Evolutionary conservation across 2,797 vertebrate species (phyloP), one percentile per base, ranked within the genome.

Genomic region (Anabacerthia variegaticeps): DNA sequence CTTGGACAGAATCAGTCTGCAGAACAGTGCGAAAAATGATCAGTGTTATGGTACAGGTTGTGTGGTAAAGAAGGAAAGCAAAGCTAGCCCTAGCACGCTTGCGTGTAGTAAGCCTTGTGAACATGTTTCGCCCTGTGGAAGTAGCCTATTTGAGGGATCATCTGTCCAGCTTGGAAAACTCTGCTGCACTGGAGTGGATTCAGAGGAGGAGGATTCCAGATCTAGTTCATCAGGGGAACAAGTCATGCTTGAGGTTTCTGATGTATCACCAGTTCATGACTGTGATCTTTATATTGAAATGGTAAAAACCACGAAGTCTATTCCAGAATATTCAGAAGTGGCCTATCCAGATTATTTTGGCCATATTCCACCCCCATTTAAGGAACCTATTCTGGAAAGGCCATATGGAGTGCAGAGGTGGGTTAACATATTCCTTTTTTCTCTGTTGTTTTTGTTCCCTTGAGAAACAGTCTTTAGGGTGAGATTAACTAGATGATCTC

Each of bases 281-380:
- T 98, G 99, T 26, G 99, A 99, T 92, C 98, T 99, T 28, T 99
- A 99, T 67, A 98, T 99, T 78, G 98, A 99, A 95, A 98, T 99
- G 98, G 98, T 99, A 92, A 99, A 99, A 97, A 98, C 88, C 51
- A 99, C 99, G 0, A 97, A 96, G 67, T 99, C 99, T 54, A 98
- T 99, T 59, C 99, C 99, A 8, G 98, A 98, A 56, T 99, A 99
- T 66, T 98, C 99, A 48, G 99, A 99, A 95, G 99, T 99, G 93
- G 99, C 99, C 63, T 99, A 99, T 96, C 99, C 99, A 39, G 99
- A 99, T 97, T 99, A 99, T 97, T 99, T 99, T 96, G 99, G 99
- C 46, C 99, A 99, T 73, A 97, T 99, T 90, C 98, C 99, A 14
- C 99, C 99, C 41, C 98, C 98, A 27, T 99, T 99, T 96, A 98